A percentile compares a stretch with the other conserved stretches of the same genome.
Evolutionary conservation across 2,113 vertebrate species (phyloP).

Genomic region (Tachysurus vachellii): DNA sequence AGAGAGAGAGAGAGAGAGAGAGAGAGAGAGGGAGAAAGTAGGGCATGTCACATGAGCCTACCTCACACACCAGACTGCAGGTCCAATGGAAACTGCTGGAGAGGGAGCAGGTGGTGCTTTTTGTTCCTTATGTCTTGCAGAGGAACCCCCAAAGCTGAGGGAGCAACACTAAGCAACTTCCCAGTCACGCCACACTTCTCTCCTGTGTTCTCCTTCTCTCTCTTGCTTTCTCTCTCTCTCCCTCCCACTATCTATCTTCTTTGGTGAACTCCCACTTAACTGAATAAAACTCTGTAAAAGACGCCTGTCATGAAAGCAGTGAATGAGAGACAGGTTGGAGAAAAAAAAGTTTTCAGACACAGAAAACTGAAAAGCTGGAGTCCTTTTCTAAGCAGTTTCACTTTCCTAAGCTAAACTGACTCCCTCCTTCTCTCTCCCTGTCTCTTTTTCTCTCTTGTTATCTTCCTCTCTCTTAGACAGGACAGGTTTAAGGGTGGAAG

Average conservation of each 20-base stretch:
- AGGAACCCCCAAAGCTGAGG: conserved; percentile 40
- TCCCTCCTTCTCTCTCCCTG: conserved; percentile 42
- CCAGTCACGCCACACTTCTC: conserved; percentile 28
- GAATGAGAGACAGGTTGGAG: conserved; percentile 41
- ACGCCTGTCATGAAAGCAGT: conserved; percentile 44
- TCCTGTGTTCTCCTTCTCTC: neutral
- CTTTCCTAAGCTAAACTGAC: conserved; percentile 43
- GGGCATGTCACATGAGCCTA: conserved; percentile 56
- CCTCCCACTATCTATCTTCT: neutral
- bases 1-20: conserved; percentile 27
- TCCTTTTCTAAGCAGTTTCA: conserved; percentile 49
- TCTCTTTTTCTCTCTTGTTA: conserved; percentile 33
- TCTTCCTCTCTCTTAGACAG: conserved; percentile 38
- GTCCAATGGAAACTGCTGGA: conserved; percentile 39
- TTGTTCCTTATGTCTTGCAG: conserved; percentile 32
- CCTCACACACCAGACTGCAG: conserved; percentile 52
- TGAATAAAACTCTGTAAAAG: neutral
- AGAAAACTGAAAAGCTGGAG: conserved; percentile 41
- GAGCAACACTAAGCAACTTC: conserved; percentile 24
- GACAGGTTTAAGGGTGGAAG: conserved; percentile 39
- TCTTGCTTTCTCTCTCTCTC: neutral
- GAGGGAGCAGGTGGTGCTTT: conserved; percentile 51
- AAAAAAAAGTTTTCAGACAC: conserved; percentile 50
- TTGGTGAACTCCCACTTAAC: conserved; percentile 9
- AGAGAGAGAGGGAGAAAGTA: conserved; percentile 41